Evolutionary conservation across 2,888 invertebrate species (phyloP), one percentile per base, ranked within the genome.

Genomic region (Nematopogon swammerdamellus): DNA sequence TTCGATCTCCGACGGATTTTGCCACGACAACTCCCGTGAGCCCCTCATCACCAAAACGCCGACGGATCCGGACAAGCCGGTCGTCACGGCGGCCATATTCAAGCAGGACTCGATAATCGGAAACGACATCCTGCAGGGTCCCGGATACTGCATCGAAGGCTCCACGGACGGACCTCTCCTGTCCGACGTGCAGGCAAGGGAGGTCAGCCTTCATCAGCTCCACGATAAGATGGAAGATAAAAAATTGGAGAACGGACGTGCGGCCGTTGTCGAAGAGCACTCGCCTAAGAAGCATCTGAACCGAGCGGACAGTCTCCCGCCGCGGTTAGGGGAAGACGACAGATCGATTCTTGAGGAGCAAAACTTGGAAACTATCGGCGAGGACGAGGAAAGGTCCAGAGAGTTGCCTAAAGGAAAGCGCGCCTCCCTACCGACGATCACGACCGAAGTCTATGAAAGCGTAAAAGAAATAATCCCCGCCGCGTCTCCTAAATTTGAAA

Each of bases 31-130:
- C 46, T 80, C 79, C 2, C 74, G 76, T 56, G 82, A 82, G 55
- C 80, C 77, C 8, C 57, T 76, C n/a, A 70, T 81, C 2, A 70
- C 68, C 30, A 80, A 77, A 56, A 75, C 77, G 1, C 73, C 74
- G 4, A 70, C 75, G 0, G 81, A 82, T 50, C 73, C 79, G 16
- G 82, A 81, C 54, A 87, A 85, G 55, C 88, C 88, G 3, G 83
- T 87, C 25, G 87, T 88, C 46, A 88, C 86, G 42, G 86, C 88
- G 1, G 88, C 87, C 1, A 81, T 88, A 44, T 82, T 87, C 54
- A 88, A 88, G 56, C 82, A 87, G 60, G 83, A 84, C 60, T 74
- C 82, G 1, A 75, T 81, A 4, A 80, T 81, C 52, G 73, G 74
- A 2, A 76, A 63, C 19, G 80, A 80, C 19, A 67, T 62, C 14